These are phyloP conservation scores for Cataglyphis hispanica DNA, from an alignment of 1,140 invertebrate species.

Conservation along the genomic window DNA sequence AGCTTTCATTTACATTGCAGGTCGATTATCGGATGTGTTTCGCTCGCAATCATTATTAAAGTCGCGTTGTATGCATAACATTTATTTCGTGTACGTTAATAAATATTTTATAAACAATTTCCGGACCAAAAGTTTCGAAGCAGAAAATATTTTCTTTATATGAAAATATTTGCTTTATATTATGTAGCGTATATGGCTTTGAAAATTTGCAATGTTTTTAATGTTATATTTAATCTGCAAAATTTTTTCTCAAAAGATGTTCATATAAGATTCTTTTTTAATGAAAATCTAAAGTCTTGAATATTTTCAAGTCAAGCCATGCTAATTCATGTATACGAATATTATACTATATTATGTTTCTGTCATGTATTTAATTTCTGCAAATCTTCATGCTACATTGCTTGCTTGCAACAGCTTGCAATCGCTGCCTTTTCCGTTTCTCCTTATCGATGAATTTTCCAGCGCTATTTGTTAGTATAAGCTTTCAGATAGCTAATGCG, in stretches of 20 bases:
- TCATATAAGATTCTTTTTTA: background rate
- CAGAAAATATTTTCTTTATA: background rate
- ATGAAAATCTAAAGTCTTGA: background rate
- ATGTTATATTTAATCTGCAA: background rate
- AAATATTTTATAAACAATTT: constrained; percentile 25
- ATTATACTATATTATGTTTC: background rate
- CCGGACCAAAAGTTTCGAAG: background rate
- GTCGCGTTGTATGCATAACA: constrained; percentile 5
- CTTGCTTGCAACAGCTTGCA: constrained; percentile 28
- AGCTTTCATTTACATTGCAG: background rate
- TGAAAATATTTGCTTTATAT: no score
- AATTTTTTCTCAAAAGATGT: background rate
- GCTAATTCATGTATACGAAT: background rate
- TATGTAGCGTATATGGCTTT: no score
- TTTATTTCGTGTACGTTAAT: background rate
- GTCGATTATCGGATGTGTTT: background rate
- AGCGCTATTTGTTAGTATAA: constrained; percentile 14
- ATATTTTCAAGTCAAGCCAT: background rate
- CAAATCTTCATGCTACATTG: background rate
- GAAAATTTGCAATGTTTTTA: background rate
- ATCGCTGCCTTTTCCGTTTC: constrained; percentile 19
- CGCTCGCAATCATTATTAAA: constrained; percentile 13
- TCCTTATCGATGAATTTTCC: constrained; percentile 38
- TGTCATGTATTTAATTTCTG: constrained; percentile 23
- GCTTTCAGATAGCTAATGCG: constrained; percentile 71